These are phyloP conservation scores for Tribolium madens DNA, from an alignment of 1,140 invertebrate genomes.

Conservation along the genomic window DNA sequence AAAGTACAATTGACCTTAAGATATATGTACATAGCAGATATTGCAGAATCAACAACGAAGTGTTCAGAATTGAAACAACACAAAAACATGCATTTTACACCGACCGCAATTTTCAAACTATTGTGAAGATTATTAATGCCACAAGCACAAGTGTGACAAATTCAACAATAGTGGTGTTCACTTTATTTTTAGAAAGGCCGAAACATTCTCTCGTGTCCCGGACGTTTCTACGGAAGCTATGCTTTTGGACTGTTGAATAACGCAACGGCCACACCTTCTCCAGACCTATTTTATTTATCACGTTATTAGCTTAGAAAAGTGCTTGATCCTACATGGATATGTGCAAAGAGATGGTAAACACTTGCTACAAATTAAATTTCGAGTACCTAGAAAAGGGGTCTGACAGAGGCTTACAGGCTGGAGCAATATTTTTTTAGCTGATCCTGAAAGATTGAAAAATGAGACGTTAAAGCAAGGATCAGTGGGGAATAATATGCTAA, in stretches of 20 bases:
- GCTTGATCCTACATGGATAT: constrained; percentile 12
- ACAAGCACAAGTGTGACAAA: no score
- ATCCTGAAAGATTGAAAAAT: constrained; percentile 17
- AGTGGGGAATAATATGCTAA: neutral
- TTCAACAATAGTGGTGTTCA: neutral
- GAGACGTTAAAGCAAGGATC: neutral
- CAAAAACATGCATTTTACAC: no score
- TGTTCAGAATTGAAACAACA: no score
- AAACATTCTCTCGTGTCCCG: constrained; percentile 1
- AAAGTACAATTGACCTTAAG: no score
- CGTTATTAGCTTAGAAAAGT: constrained; percentile 13
- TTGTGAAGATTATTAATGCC: no score
- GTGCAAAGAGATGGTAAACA: constrained; percentile 8
- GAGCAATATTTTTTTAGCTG: constrained; percentile 3
- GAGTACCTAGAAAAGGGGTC: constrained; percentile 28
- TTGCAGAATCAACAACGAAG: no score
- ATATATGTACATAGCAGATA: no score
- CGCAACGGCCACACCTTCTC: neutral
- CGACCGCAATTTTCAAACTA: no score
- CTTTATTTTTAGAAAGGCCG: constrained; percentile 12
- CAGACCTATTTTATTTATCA: constrained; percentile 15
- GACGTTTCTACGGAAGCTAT: neutral
- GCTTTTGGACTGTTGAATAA: neutral
- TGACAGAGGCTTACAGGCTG: constrained; percentile 1
- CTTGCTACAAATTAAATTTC: constrained; percentile 24